Conservation (phyloP, 1,140 invertebrate genomes). For the Brachionus rubens region DNA sequence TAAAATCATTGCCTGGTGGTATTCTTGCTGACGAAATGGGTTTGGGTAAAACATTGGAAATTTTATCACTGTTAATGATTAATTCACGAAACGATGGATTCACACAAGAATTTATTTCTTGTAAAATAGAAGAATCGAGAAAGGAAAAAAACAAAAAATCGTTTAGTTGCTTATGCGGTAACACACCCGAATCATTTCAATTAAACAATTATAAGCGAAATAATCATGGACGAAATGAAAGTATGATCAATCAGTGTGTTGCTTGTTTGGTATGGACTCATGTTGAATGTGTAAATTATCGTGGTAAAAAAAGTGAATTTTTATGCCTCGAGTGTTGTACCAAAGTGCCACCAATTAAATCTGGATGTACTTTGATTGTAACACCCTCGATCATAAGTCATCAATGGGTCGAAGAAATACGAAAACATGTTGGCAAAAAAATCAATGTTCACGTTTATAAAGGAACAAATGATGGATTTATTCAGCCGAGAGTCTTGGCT, state of each 20-base stretch:
- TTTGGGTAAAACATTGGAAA: conserved; percentile 76
- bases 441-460: conserved; percentile 16
- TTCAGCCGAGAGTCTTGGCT: conserved; percentile 68
- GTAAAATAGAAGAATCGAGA: conserved; percentile 47
- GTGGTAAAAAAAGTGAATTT: conserved; percentile 1
- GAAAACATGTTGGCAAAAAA: conserved; percentile 64
- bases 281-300: conserved; percentile 65
- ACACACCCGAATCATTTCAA: conserved; percentile 27
- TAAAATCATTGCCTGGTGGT: conserved; percentile 64
- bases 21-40: conserved; percentile 82
- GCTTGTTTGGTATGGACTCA: conserved; percentile 66
- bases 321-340: conserved; percentile 57
- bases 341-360: conserved; percentile 64
- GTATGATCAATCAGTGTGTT: conserved; percentile 62
- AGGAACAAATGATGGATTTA: conserved; percentile 62
- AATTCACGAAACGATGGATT: conserved; percentile 62
- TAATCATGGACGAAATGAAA: conserved; percentile 47
- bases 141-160: conserved; percentile 41
- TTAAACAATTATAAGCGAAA: background rate
- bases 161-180: conserved; percentile 34
- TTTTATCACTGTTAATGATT: conserved; percentile 66
- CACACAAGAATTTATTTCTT: conserved; percentile 53
- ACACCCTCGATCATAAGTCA: conserved; percentile 68
- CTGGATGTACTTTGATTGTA: conserved; percentile 70
- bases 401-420: conserved; percentile 75